Base-by-base conservation (phyloP, 2,797 vertebrate genomes). In the Euphonia xanthogaster region DNA sequence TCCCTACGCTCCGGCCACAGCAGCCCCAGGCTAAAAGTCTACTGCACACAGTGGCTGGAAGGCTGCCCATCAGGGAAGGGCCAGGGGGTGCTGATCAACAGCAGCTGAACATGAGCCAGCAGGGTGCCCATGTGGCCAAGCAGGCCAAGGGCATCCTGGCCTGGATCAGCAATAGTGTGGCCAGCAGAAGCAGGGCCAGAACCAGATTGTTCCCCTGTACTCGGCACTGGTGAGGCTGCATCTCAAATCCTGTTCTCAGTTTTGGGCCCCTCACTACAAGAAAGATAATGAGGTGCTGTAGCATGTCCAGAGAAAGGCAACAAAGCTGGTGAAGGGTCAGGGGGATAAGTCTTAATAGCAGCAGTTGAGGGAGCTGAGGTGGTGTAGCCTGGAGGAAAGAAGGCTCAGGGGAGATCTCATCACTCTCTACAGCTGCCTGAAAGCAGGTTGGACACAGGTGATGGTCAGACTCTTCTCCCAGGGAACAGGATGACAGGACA, bases 201-300 rank as follows among this genome's bases (percentile, higher is more conserved):
- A 61, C 13, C 58, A 40, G 28, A 33, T 9, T 75, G 13, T 4
- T 15, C 28, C 48, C 16, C 20, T 50, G 55, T n/a, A 30, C 19
- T n/a, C 1, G 1, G 22, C 27, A 30, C 14, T 39, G 28, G 23
- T 48, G 35, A 68, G 23, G 20, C 6, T 0, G 0, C 5, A 21
- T 6, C 55, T 75, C 6, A 4, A 62, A 37, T 44, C 12, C 42
- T 13, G 20, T 44, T 23, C 4, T 61, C 48, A 50, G 31, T 48
- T 48, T 48, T 44, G 42, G 16, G 19, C 2, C 13, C 19, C 28
- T 50, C 62, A 21, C 55, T 37, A 24, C n/a, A 55, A 22, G 15
- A 55, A 48, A 54, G 35, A 47, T 7, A 50, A 2, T 18, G 55
- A 88, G 27, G 16, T 3, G 16, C 48, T 75, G 17, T 18, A 50